phyloP scores from a whole-genome alignment of 37 sponge, comb jelly and placozoan genomes.

The Diacarnus erythraeanus region DNA sequence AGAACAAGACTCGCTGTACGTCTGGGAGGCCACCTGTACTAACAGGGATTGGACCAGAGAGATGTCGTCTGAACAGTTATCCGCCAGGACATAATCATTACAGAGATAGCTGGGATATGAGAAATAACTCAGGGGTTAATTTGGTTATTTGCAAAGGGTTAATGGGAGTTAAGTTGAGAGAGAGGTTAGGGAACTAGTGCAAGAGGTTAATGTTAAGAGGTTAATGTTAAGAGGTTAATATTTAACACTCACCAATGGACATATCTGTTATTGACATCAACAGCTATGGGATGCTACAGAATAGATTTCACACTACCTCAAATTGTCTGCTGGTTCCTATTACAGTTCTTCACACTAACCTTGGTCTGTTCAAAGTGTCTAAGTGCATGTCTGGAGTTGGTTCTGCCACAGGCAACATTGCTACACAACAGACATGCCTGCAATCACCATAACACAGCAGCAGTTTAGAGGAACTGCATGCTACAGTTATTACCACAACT shows the following conservation, averaged over 20 bases:
- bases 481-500: background rate
- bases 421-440: slow-evolving; percentile 71
- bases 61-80: slow-evolving; percentile 41
- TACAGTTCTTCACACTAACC: slow-evolving; percentile 19
- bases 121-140: background rate
- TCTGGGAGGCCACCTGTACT: slow-evolving; percentile 48
- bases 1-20: slow-evolving; percentile 51
- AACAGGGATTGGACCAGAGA: slow-evolving; percentile 35
- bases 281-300: slow-evolving; percentile 39
- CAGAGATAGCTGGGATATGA: slow-evolving; percentile 43
- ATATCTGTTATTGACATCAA: slow-evolving; percentile 51
- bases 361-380: slow-evolving; percentile 55
- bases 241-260: slow-evolving; percentile 50
- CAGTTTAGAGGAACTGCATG: background rate
- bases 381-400: slow-evolving; percentile 56
- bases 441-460: background rate
- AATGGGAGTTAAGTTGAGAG: background rate
- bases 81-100: slow-evolving; percentile 49
- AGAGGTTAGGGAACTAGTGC: background rate
- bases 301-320: too few relatives aligned
- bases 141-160: too few relatives aligned
- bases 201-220: background rate
- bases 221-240: background rate
- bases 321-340: too few relatives aligned
- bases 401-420: slow-evolving; percentile 68